phyloP scores from a whole-genome alignment of 2,113 vertebrate genomes.

The Myocastor coypus region DNA sequence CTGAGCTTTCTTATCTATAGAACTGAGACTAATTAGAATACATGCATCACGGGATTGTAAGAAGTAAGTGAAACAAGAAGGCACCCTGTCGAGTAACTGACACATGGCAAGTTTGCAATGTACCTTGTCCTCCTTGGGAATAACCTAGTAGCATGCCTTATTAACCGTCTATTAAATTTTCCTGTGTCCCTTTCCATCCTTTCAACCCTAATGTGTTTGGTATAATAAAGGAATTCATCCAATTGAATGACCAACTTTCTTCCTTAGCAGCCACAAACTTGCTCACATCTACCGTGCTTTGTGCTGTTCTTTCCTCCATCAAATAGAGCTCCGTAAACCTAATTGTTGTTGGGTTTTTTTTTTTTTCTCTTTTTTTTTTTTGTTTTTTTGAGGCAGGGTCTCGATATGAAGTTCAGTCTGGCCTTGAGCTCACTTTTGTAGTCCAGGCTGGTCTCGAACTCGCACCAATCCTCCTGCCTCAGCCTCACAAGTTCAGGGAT shows the following conservation, averaged over 20 bases:
- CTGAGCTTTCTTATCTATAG: neutral
- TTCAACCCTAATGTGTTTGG: neutral
- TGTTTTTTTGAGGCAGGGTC: no score
- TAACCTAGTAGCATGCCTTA: neutral
- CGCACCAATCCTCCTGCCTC: no score
- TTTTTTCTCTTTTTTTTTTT: no score
- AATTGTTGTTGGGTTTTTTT: no score
- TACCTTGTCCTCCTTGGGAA: neutral
- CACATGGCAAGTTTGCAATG: neutral
- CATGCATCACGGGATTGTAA: neutral
- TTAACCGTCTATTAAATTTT: neutral
- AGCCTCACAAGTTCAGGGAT: no score
- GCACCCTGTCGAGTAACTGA: neutral
- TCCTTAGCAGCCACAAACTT: neutral
- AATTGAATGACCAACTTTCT: neutral
- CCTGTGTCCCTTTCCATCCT: neutral
- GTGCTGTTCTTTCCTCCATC: neutral
- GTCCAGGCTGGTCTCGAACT: no score
- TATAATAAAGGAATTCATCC: neutral
- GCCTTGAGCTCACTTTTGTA: no score
- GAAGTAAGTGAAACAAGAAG: constrained; percentile 32
- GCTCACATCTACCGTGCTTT: neutral
- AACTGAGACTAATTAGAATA: neutral
- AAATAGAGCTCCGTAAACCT: no score
- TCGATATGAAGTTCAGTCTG: no score